Conservation (phyloP, 2,888 invertebrate genomes). For the Drosophila anceps region DNA sequence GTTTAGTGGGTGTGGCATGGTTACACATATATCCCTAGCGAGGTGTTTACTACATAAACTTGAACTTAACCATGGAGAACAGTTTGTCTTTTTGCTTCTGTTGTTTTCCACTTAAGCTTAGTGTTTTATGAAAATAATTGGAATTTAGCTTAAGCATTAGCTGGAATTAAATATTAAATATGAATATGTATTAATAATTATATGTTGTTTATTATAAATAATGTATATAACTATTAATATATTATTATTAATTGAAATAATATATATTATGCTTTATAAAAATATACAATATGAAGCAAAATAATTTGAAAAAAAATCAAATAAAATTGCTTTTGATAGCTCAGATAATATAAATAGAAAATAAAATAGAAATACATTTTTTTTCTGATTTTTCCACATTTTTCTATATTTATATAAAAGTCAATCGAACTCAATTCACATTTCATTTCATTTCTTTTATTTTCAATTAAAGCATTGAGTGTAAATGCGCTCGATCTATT, state of each 20-base stretch:
- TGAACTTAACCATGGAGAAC: constrained; percentile 16
- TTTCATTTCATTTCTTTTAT: constrained; percentile 15
- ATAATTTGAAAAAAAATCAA: no score
- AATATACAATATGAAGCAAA: no score
- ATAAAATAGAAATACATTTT: background rate
- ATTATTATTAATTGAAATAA: no score
- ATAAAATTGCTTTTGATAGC: no score
- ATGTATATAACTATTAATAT: no score
- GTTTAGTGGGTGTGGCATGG: background rate
- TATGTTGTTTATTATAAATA: no score
- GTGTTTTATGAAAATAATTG: background rate
- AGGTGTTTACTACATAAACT: constrained; percentile 19
- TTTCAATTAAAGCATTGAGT: constrained; percentile 53
- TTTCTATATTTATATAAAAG: background rate
- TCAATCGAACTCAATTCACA: background rate
- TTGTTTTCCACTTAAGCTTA: background rate
- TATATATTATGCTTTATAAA: no score
- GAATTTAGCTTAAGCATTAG: background rate
- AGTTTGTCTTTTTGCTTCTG: background rate
- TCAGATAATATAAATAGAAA: background rate
- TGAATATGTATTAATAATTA: no score
- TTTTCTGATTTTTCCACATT: background rate
- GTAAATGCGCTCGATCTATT: constrained; percentile 44
- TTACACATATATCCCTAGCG: constrained; percentile 9
- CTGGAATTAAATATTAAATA: no score